phyloP scores from a whole-genome alignment of 1,140 invertebrate genomes.

The Hyles vespertilio region DNA sequence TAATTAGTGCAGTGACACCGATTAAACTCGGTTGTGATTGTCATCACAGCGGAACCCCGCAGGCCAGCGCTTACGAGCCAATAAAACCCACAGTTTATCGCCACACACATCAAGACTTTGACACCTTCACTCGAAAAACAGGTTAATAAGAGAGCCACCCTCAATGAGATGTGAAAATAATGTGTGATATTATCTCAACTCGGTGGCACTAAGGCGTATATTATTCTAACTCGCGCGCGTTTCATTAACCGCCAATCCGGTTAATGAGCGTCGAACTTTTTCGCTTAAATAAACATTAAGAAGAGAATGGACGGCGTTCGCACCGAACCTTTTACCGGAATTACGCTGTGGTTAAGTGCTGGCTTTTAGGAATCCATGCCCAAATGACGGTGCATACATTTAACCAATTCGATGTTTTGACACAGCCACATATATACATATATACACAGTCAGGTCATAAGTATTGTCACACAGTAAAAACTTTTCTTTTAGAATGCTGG shows the following conservation, averaged over 20 bases:
- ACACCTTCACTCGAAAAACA: slow-evolving; percentile 42
- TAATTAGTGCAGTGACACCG: slow-evolving; percentile 22
- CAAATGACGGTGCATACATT: slow-evolving; percentile 43
- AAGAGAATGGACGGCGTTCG: slow-evolving; percentile 43
- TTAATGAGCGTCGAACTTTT: slow-evolving; percentile 62
- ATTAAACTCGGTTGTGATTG: slow-evolving; percentile 7
- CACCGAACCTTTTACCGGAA: slow-evolving; percentile 60
- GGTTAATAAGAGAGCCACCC: slow-evolving; percentile 37
- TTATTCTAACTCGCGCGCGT: slow-evolving; percentile 48
- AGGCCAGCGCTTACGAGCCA: slow-evolving; percentile 20
- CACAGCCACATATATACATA: slow-evolving; percentile 9
- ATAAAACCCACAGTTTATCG: slow-evolving; percentile 32
- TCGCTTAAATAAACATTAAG: slow-evolving; percentile 67
- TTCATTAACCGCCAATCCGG: slow-evolving; percentile 59
- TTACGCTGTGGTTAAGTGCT: slow-evolving; percentile 54
- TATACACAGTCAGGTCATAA: no score
- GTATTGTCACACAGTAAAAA: no score
- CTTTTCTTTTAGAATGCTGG: no score
- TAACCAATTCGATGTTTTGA: slow-evolving; percentile 14
- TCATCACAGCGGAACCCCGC: slow-evolving; percentile 10
- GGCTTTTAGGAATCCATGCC: slow-evolving; percentile 41
- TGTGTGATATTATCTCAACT: slow-evolving; percentile 44
- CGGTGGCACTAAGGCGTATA: slow-evolving; percentile 18
- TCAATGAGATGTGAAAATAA: slow-evolving; percentile 54
- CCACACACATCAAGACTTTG: slow-evolving; percentile 33